Percentiles rank a stretch among this genome's conserved stretches.
Evolutionary conservation across 2,797 vertebrate genomes (phyloP).

Genomic region (Catharus ustulatus): DNA sequence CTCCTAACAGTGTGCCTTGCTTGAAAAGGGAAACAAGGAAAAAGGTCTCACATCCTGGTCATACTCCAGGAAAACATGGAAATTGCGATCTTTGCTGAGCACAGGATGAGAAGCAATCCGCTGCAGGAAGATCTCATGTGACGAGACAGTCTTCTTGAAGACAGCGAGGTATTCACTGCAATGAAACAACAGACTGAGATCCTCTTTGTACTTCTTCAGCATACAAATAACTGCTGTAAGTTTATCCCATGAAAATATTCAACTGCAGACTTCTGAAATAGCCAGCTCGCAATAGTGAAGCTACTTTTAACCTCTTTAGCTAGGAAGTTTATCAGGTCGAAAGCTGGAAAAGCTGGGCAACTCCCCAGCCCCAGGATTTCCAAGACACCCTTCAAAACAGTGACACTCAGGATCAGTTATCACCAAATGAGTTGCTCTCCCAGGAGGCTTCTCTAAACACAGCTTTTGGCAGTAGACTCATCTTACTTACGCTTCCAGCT

Average conservation of each 20-base stretch:
- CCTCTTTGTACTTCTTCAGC: background rate
- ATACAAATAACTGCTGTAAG: background rate
- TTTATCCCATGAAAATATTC: background rate
- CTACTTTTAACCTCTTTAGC: background rate
- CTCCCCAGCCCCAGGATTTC: background rate
- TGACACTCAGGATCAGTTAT: background rate
- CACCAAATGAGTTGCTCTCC: background rate
- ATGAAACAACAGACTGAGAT: background rate
- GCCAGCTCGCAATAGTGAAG: background rate
- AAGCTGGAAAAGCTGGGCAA: background rate
- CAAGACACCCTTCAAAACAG: background rate
- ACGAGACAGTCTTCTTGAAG: conserved; percentile 98
- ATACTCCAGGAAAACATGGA: conserved; percentile 97
- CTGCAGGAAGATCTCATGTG: conserved; percentile 96
- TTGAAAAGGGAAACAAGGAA: conserved; percentile 21
- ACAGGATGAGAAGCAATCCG: conserved; percentile 89
- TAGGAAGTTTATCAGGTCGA: background rate
- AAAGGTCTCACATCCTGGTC: conserved; percentile 92
- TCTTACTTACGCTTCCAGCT: conserved; percentile 92
- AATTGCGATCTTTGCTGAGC: conserved; percentile 95
- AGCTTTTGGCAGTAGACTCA: background rate
- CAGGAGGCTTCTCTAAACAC: background rate
- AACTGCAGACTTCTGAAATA: background rate
- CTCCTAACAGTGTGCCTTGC: background rate
- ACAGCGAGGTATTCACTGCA: conserved; percentile 90